Evolutionary conservation across 2,797 vertebrate genomes (phyloP).

Genomic region (Arnoldichthys spilopterus): DNA sequence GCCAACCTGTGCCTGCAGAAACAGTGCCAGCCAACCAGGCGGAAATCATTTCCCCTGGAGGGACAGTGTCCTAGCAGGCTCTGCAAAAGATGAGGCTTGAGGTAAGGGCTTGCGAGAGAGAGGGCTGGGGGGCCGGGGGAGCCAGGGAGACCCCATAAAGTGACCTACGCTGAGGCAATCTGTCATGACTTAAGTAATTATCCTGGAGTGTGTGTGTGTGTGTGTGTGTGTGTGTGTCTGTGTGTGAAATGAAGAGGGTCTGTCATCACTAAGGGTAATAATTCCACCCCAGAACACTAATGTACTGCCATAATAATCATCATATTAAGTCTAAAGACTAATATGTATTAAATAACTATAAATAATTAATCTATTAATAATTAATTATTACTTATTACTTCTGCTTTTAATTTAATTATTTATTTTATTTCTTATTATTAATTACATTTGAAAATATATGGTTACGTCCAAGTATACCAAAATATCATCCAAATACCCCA

Average conservation of each 20-base stretch:
- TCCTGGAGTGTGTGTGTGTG: slow-evolving; percentile 66
- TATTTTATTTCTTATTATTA: no score
- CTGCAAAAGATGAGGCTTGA: slow-evolving; percentile 46
- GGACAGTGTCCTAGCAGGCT: slow-evolving; percentile 50
- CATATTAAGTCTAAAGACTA: neutral
- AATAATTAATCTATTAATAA: no score
- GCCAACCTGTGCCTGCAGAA: slow-evolving; percentile 59
- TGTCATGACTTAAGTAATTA: slow-evolving; percentile 85
- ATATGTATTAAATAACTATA: no score
- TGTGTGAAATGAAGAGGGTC: slow-evolving; percentile 1
- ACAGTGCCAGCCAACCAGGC: slow-evolving; percentile 53
- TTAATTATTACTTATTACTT: no score
- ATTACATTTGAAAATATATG: no score
- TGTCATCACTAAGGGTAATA: neutral
- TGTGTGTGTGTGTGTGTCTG: slow-evolving; percentile 38
- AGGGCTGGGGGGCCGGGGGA: slow-evolving; percentile 35
- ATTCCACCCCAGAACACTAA: neutral
- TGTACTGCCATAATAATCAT: neutral
- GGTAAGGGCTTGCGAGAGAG: slow-evolving; percentile 45
- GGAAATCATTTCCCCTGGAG: slow-evolving; percentile 61
- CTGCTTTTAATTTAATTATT: no score
- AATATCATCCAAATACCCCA: no score
- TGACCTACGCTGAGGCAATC: slow-evolving; percentile 82
- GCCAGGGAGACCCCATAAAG: slow-evolving; percentile 67
- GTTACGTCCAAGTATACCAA: no score